A percentile compares a stretch with the other conserved stretches of the same genome.
phyloP scores from a whole-genome alignment of 2,888 invertebrate species.

The Cataglyphis rosenhaueri region DNA sequence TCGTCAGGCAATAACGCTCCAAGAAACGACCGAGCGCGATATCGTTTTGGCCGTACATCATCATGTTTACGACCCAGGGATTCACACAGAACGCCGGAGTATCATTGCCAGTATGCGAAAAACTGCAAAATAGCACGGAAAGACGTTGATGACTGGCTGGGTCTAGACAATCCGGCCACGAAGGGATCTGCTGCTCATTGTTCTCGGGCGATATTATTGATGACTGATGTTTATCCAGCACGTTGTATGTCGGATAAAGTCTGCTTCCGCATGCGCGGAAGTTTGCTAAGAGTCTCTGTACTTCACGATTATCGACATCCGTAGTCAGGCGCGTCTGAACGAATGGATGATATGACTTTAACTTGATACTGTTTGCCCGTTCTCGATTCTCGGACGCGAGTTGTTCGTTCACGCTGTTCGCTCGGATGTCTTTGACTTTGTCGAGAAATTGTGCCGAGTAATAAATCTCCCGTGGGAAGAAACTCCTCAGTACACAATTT shows the following conservation, averaged over 20 bases:
- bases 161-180: slow-evolving; percentile 90
- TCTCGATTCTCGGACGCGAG: slow-evolving; percentile 61
- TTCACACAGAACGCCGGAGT: slow-evolving; percentile 96
- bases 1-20: slow-evolving; percentile 96
- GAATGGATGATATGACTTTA: slow-evolving; percentile 91
- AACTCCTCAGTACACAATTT: slow-evolving; percentile 90
- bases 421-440: slow-evolving; percentile 78
- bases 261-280: slow-evolving; percentile 94
- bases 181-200: slow-evolving; percentile 52
- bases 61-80: slow-evolving; percentile 97
- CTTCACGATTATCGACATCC: slow-evolving; percentile 88
- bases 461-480: slow-evolving; percentile 91
- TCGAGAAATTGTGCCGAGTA: slow-evolving; percentile 89
- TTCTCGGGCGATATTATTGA: slow-evolving; percentile 32
- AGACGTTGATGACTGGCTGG: slow-evolving; percentile 94
- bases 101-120: slow-evolving; percentile 90
- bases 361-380: slow-evolving; percentile 72
- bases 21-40: slow-evolving; percentile 97
- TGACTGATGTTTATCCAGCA: slow-evolving; percentile 62
- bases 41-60: slow-evolving; percentile 97
- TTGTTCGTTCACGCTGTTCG: slow-evolving; percentile 68
- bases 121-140: slow-evolving; percentile 96
- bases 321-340: slow-evolving; percentile 90
- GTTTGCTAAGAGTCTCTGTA: slow-evolving; percentile 92
- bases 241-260: slow-evolving; percentile 75